These are phyloP conservation scores for Achlya flavicornis DNA, from an alignment of 2,888 invertebrate genomes.

Conservation along the genomic window DNA sequence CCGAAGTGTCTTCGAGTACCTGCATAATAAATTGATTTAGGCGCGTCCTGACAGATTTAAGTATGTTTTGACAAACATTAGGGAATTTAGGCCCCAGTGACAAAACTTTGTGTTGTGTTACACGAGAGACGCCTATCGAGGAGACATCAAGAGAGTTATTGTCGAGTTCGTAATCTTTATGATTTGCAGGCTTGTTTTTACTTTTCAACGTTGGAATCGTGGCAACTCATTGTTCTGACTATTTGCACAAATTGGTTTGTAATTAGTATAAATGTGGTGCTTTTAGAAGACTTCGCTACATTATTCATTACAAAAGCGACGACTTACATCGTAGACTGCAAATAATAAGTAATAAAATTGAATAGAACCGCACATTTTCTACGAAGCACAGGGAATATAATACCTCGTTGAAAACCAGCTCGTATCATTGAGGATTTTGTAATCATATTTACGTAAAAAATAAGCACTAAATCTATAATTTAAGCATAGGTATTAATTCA, in stretches of 20 bases:
- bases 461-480: too few relatives aligned
- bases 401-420: too few relatives aligned
- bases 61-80: constrained; percentile 80
- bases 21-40: constrained; percentile 83
- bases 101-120: constrained; percentile 70
- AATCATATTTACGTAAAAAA: background rate
- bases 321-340: constrained; percentile 14
- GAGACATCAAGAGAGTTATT: constrained; percentile 56
- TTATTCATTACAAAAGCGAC: constrained; percentile 11
- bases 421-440: too few relatives aligned
- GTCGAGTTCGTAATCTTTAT: constrained; percentile 46
- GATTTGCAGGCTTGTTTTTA: constrained; percentile 37
- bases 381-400: too few relatives aligned
- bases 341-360: constrained; percentile 22
- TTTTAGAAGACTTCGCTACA: background rate
- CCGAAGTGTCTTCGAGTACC: constrained; percentile 71
- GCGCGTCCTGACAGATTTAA: constrained; percentile 79
- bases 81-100: constrained; percentile 73
- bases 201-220: constrained; percentile 17
- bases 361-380: background rate
- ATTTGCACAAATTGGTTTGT: constrained; percentile 5
- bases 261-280: constrained; percentile 5
- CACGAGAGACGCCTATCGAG: constrained; percentile 54
- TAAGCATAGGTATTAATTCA: too few relatives aligned
- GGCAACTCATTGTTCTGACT: constrained; percentile 1